A percentile compares a stretch with the other conserved stretches of the same genome.
These are phyloP conservation scores for Dendrolimus kikuchii DNA, from an alignment of 1,140 invertebrate species.

Conservation along the genomic window DNA sequence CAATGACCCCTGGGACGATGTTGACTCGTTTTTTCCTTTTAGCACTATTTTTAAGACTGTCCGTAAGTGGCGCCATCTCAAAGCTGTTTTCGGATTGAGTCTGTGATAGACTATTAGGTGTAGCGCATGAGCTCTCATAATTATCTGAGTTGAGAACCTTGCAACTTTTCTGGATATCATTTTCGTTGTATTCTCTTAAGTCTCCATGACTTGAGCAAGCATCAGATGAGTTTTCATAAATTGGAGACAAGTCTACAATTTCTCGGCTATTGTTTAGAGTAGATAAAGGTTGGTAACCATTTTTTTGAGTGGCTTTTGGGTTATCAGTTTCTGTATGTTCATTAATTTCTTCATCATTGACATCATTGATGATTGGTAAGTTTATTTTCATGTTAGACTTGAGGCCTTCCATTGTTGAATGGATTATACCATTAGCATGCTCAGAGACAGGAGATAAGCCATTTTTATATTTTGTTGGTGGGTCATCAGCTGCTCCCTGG, in stretches of 20 bases:
- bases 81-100: constrained; percentile 70
- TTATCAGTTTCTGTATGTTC: constrained; percentile 36
- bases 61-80: constrained; percentile 63
- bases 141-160: constrained; percentile 55
- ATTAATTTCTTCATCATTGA: constrained; percentile 58
- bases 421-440: constrained; percentile 60
- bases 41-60: constrained; percentile 71
- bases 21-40: constrained; percentile 75
- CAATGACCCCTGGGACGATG: constrained; percentile 73
- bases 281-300: constrained; percentile 59
- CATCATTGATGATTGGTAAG: constrained; percentile 68
- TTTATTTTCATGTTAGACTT: constrained; percentile 70
- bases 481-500: constrained; percentile 49
- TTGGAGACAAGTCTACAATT: constrained; percentile 67
- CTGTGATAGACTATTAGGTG: constrained; percentile 65
- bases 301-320: constrained; percentile 45
- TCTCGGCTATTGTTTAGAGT: constrained; percentile 59
- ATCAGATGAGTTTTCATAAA: constrained; percentile 71
- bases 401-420: constrained; percentile 66
- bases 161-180: constrained; percentile 52
- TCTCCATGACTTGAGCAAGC: constrained; percentile 69
- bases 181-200: constrained; percentile 50
- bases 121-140: constrained; percentile 62
- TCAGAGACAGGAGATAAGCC: constrained; percentile 62
- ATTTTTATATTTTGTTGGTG: constrained; percentile 63